These are phyloP conservation scores for Noturus placidus DNA, from an alignment of 2,113 vertebrate genomes.

Conservation along the genomic window DNA sequence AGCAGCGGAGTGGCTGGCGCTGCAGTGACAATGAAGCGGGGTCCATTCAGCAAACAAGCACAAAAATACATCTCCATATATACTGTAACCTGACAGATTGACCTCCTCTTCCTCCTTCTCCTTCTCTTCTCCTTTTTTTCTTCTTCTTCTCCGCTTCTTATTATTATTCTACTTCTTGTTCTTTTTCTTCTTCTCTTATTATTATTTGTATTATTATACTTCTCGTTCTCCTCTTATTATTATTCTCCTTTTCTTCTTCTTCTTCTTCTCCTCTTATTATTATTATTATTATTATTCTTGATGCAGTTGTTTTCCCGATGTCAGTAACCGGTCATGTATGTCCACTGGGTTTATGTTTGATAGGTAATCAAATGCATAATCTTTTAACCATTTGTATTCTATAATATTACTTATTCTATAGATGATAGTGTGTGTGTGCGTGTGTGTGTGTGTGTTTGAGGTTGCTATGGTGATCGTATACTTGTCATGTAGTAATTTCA, in stretches of 20 bases:
- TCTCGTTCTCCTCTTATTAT: no score
- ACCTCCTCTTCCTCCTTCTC: no score
- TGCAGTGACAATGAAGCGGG: not conserved
- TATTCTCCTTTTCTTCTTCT: no score
- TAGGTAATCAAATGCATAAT: not conserved
- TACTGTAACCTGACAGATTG: not conserved
- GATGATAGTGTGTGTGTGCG: not conserved
- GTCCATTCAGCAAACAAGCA: not conserved
- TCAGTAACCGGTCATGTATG: not conserved
- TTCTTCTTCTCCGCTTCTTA: no score
- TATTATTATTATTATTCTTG: no score
- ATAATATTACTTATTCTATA: not conserved
- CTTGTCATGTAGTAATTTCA: not conserved
- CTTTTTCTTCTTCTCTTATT: no score
- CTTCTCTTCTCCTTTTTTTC: no score
- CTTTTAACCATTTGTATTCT: not conserved
- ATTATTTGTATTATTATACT: rapidly evolving
- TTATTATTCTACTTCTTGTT: no score
- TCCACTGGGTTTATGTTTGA: not conserved
- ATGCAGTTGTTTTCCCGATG: no score
- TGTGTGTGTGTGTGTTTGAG: not conserved
- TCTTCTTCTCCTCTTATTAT: no score
- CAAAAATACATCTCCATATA: not conserved
- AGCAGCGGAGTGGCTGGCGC: conserved; percentile 16
- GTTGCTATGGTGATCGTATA: not conserved